Conservation (phyloP, 2,888 invertebrate species). For the Gortyna flavago region DNA sequence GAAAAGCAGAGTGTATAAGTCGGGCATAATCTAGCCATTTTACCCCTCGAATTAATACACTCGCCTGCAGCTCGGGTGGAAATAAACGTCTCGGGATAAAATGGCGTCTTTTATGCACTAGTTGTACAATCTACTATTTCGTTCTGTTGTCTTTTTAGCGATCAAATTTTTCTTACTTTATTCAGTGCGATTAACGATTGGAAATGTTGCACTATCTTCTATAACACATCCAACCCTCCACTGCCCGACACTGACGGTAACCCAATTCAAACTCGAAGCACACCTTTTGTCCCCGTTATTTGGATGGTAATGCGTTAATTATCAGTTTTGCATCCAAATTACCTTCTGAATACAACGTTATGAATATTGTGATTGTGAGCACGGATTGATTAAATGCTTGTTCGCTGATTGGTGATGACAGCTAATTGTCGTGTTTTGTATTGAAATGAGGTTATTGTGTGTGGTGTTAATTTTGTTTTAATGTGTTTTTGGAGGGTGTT, state of each 20-base stretch:
- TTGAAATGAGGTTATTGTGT: constrained; percentile 61
- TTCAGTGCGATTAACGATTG: no score
- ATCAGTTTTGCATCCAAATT: constrained; percentile 87
- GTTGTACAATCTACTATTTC: no score
- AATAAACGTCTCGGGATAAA: no score
- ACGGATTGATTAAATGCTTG: constrained; percentile 81
- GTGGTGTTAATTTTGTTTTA: constrained; percentile 46
- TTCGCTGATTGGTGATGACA: constrained; percentile 73
- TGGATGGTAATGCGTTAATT: constrained; percentile 89
- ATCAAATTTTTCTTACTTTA: no score
- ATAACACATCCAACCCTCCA: constrained; percentile 54
- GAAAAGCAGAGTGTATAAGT: no score
- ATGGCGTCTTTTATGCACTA: no score
- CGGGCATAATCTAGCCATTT: no score
- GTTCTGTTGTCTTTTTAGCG: no score
- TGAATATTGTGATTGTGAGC: constrained; percentile 87
- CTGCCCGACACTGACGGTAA: constrained; percentile 70
- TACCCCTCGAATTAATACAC: no score
- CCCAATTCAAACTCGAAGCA: constrained; percentile 71
- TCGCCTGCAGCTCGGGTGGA: no score
- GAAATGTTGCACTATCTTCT: constrained; percentile 30
- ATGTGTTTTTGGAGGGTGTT: constrained; percentile 18
- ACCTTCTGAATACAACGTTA: constrained; percentile 76
- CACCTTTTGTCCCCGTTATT: constrained; percentile 87
- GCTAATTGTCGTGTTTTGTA: constrained; percentile 71